Evolutionary conservation across 2,113 vertebrate genomes (phyloP).

Genomic region (Pithys albifrons): DNA sequence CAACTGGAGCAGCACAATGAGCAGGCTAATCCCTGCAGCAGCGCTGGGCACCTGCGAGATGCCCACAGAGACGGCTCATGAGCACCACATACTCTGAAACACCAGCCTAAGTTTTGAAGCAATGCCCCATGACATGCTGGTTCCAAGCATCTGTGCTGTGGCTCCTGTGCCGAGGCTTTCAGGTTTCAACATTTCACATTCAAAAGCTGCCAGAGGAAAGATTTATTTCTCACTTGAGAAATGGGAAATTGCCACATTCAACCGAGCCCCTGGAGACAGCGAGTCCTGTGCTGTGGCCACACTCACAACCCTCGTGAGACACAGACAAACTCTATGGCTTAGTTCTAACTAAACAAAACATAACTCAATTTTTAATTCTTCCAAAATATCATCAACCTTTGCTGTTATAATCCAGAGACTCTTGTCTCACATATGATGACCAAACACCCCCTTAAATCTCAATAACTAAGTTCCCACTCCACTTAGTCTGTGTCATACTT

Average conservation of each 20-base stretch:
- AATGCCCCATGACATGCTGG: rapidly evolving
- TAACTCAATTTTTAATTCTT: background rate
- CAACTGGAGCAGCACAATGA: rapidly evolving
- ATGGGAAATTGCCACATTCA: background rate
- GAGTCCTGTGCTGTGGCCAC: background rate
- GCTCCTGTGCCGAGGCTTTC: background rate
- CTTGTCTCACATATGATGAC: rapidly evolving
- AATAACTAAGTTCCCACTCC: background rate
- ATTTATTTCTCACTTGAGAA: background rate
- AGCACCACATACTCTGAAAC: background rate
- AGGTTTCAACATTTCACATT: background rate
- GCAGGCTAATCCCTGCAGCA: background rate
- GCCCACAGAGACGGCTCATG: no score
- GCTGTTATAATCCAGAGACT: background rate
- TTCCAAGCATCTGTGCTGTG: rapidly evolving
- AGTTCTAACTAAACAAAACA: background rate
- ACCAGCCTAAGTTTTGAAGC: background rate
- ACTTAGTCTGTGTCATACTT: background rate
- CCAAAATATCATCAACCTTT: background rate
- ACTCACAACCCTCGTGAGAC: background rate
- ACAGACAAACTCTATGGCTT: background rate
- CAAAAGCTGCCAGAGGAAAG: background rate
- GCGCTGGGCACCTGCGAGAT: rapidly evolving
- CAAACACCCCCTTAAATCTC: background rate
- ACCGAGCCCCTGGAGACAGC: background rate